A percentile compares a stretch with the other conserved stretches of the same genome.
Conservation (phyloP, 2,888 invertebrate genomes). For the Torymus tubicola region DNA sequence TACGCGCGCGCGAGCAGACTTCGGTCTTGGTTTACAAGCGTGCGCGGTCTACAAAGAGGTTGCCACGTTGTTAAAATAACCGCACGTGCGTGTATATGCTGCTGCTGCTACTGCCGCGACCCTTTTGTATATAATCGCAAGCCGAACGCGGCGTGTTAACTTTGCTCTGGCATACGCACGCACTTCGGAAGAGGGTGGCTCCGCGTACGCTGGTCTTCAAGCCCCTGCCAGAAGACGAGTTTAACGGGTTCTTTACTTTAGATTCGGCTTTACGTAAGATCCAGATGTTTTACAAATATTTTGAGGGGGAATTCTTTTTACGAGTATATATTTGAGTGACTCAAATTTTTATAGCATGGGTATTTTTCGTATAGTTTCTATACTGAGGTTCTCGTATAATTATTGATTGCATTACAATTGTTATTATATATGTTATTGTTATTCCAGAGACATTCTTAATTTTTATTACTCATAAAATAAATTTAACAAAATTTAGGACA, state of each 20-base stretch:
- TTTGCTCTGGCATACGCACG: constrained; percentile 21
- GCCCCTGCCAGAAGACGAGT: too few species aligned
- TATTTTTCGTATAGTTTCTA: too few species aligned
- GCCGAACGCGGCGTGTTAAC: constrained; percentile 9
- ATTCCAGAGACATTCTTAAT: too few species aligned
- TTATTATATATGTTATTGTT: too few species aligned
- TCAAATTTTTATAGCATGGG: too few species aligned
- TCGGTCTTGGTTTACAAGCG: constrained; percentile 76
- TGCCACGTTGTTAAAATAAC: constrained; percentile 77
- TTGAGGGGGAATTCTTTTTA: too few species aligned
- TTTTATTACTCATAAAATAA: too few species aligned
- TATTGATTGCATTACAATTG: too few species aligned
- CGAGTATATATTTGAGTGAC: not conserved
- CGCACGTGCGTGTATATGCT: constrained; percentile 61
- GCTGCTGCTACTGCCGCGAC: not conserved
- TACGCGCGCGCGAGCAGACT: constrained; percentile 70
- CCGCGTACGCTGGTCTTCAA: not conserved
- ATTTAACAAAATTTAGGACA: too few species aligned
- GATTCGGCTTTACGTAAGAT: not conserved
- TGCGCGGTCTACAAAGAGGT: constrained; percentile 76
- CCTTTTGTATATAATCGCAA: constrained; percentile 48
- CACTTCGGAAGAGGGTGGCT: constrained; percentile 15
- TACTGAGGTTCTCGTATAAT: too few species aligned
- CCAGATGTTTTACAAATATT: not conserved
- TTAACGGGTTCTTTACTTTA: not conserved